Conservation (phyloP, 2,797 vertebrate genomes). For the Anguilla marmorata region DNA sequence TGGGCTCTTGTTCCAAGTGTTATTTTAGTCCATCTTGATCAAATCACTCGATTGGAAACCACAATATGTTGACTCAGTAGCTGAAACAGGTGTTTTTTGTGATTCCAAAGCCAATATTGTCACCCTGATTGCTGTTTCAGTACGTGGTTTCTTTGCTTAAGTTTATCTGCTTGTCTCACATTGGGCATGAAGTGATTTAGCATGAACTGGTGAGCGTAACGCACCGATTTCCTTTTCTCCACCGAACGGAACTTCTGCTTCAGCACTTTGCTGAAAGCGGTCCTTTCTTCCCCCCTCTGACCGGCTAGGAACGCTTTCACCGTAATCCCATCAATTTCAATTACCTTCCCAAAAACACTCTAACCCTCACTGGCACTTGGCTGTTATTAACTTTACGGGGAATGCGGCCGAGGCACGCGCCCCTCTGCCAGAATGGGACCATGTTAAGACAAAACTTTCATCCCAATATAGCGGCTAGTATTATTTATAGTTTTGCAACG, state of each 20-base stretch:
- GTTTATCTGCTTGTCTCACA: not conserved
- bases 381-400: conserved; percentile 16
- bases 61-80: too few relatives aligned
- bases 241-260: not conserved
- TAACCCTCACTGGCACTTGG: conserved; percentile 4
- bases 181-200: not conserved
- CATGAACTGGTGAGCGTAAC: not conserved
- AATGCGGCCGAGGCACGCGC: not conserved
- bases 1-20: too few relatives aligned
- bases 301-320: not conserved
- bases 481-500: conserved; percentile 8
- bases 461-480: conserved; percentile 24
- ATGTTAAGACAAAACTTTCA: conserved; percentile 5
- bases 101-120: too few relatives aligned
- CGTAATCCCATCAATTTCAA: conserved; percentile 17
- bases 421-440: not conserved
- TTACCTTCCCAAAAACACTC: not conserved
- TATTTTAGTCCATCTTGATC: too few relatives aligned
- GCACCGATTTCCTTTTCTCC: not conserved
- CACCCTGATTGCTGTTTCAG: not conserved
- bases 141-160: not conserved
- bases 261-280: not conserved
- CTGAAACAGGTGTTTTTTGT: too few relatives aligned
- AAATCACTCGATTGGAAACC: too few relatives aligned
- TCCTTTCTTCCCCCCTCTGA: not conserved